Base-by-base conservation (phyloP, 2,888 invertebrate species). In the Epiblema foenella region DNA sequence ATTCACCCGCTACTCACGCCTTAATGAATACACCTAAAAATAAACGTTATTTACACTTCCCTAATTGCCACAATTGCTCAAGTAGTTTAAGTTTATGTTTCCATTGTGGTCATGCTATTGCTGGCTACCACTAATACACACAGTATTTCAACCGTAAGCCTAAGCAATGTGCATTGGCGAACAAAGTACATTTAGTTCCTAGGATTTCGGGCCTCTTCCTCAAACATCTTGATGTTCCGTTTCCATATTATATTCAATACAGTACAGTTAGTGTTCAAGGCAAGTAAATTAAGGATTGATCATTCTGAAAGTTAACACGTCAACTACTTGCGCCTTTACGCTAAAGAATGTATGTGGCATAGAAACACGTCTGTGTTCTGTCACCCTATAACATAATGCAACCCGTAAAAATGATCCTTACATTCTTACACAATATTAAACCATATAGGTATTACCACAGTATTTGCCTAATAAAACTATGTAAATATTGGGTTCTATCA, bases 1-100 rank as follows among this genome's bases (percentile, higher is more conserved):
- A 83, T 85, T 87, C 85, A 83, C 84, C 75, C 57, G 74, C 66
- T 67, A 75, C 73, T 74, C 73, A 75, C 68, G 70, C 75, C 68
- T 72, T 72, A 72, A 33, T 71, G 59, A 49, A 68, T 42, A 70
- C 29, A 46, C 24, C n/a, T 65, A 73, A 72, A 52, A 75, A 67
- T 59, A 65, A 58, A 63, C 11, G 39, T 7, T 29, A 52, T 37
- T 57, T 37, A 64, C 39, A 49, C 57, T 69, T 59, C 49, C 49
- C 57, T 56, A 18, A 46, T 46, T 33, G 15, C 68, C n/a, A n/a
- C n/a, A n/a, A n/a, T n/a, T n/a, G n/a, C n/a, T n/a, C n/a, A n/a
- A n/a, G n/a, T n/a, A n/a, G n/a, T 18, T 42, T 51, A 12, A 3
- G 20, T 15, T 20, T 59, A 20, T 18, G 20, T 33, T 33, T 33